Conservation (phyloP, 2,888 invertebrate species). For the Amiota communis region DNA sequence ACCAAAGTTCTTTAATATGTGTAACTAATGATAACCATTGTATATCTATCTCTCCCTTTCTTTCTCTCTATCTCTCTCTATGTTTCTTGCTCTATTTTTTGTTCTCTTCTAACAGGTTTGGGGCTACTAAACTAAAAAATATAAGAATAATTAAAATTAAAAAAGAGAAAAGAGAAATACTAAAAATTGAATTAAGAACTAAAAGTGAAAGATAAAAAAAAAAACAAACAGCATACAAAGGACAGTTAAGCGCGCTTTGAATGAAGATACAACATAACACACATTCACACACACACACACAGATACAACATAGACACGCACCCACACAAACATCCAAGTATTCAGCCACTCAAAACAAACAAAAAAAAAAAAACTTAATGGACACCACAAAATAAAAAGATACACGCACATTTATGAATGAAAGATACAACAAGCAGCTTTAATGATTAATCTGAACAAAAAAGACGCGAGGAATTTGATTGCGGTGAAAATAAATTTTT, state of each 20-base stretch:
- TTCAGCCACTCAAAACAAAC: no score
- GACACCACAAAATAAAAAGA: constrained; percentile 35
- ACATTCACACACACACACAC: constrained; percentile 26
- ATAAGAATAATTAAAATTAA: constrained; percentile 32
- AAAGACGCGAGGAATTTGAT: neutral
- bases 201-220: constrained; percentile 26
- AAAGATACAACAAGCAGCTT: neutral
- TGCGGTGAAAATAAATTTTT: constrained; percentile 22
- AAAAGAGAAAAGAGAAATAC: constrained; percentile 20
- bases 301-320: constrained; percentile 35
- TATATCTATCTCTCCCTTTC: constrained; percentile 43
- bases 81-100: no score
- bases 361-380: no score
- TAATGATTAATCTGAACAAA: neutral
- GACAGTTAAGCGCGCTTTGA: constrained; percentile 41
- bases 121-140: constrained; percentile 72
- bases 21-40: constrained; percentile 53
- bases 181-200: constrained; percentile 36
- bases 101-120: constrained; percentile 72
- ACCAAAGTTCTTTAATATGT: constrained; percentile 31
- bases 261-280: constrained; percentile 38
- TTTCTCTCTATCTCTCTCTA: constrained; percentile 32
- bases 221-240: constrained; percentile 33
- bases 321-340: constrained; percentile 28
- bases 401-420: constrained; percentile 33